Evolutionary conservation across 2,113 vertebrate genomes (phyloP), one percentile per base, ranked within the genome.

Genomic region (Callipepla squamata): DNA sequence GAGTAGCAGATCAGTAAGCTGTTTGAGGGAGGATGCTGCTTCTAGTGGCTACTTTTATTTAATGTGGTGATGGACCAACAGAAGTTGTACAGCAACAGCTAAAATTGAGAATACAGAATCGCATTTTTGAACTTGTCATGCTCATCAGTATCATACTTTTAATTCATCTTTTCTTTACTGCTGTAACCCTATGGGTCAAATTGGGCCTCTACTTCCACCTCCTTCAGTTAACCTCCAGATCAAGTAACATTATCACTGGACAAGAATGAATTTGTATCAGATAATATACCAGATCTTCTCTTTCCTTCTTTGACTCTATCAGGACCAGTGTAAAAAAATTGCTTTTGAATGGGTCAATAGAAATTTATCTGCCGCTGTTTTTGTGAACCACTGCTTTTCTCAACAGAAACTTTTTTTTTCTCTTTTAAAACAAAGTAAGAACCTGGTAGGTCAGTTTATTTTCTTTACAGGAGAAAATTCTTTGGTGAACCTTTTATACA

Each of bases 21-120:
- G 26, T 1, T 21, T 74, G 51, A 6, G 19, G 16, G 8, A 20
- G 7, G 45, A 1, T 0, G 7, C 0, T 36, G 22, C 7, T 68
- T 75, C 23, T 36, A 36, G 17, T 36, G 53, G 13, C 7, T 62
- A 30, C 17, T 48, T 34, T 80, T 42, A 23, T 34, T 42, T 48
- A 80, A 28, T 30, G 55, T 1, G 10, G 17, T 57, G 23, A 55
- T 68, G 16, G 20, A 68, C 34, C 34, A 57, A 73, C 28, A 42
- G 26, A 72, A 73, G 66, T 45, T 16, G 32, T 42, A 32, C 14
- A 42, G 13, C 9, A 44, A 32, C 25, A 53, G 30, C 40, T 73
- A 20, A 67, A 73, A 45, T 20, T 25, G 17, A 73, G 44, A 13
- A 40, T 67, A 45, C 44, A 66, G 58, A 76, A 58, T n/a, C 9